Conservation (phyloP, 2,113 vertebrate genomes). For the Picathartes gymnocephalus region DNA sequence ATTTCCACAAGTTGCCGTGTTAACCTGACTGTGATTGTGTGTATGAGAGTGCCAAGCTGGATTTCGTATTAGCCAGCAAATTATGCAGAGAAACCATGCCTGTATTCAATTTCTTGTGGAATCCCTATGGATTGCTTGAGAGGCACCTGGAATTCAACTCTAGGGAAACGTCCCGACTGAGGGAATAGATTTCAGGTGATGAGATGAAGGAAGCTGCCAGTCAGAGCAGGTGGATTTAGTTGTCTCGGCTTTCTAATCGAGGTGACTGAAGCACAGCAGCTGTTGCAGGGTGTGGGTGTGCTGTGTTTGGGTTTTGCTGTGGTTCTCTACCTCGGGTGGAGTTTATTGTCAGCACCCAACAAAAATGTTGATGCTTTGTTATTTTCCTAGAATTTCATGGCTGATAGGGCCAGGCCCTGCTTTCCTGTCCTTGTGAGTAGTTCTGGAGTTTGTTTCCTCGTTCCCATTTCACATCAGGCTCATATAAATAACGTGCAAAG, state of each 20-base stretch:
- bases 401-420: not conserved
- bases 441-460: not conserved
- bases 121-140: not conserved
- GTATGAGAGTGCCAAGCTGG: not conserved
- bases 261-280: not conserved
- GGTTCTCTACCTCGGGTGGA: not conserved
- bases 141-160: not conserved
- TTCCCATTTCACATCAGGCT: not conserved
- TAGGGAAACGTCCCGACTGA: not conserved
- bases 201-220: not conserved
- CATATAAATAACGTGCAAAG: not conserved
- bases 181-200: not conserved
- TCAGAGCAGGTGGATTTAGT: not conserved
- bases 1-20: not conserved
- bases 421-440: not conserved
- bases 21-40: rapidly evolving
- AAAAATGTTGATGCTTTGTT: not conserved
- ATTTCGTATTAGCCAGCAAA: not conserved
- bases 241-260: not conserved
- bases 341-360: not conserved
- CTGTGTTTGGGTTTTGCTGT: not conserved
- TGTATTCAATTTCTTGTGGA: not conserved
- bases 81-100: not conserved
- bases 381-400: not conserved
- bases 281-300: not conserved